Conservation (phyloP, 2,113 vertebrate genomes). For the Ahaetulla prasina region DNA sequence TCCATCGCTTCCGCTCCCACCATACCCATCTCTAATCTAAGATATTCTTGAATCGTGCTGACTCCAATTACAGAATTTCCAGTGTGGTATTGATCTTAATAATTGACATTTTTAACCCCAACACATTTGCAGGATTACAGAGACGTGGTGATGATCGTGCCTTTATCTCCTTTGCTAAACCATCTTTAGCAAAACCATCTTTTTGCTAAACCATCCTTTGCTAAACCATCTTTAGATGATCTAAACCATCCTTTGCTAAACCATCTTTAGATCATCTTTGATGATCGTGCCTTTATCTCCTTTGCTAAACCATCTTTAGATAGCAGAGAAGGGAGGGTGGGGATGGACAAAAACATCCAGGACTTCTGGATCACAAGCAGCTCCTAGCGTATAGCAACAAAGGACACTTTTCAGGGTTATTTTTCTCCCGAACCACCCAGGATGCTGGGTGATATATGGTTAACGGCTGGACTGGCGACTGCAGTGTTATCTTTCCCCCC, state of each 20-base stretch:
- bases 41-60: background rate
- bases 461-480: background rate
- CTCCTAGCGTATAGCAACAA: background rate
- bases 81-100: background rate
- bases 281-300: background rate
- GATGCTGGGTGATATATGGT: background rate
- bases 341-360: background rate
- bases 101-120: background rate
- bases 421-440: background rate
- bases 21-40: background rate
- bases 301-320: background rate
- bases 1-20: background rate
- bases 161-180: background rate
- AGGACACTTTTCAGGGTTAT: background rate
- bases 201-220: too few species aligned
- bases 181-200: too few species aligned
- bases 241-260: too few species aligned
- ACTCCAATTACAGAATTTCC: background rate
- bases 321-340: background rate
- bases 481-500: conserved; percentile 4
- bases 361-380: background rate
- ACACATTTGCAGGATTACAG: background rate
- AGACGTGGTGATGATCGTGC: fast-evolving
- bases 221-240: too few species aligned
- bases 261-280: too few species aligned